These are phyloP conservation scores for Podabrus alpinus DNA, from an alignment of 2,888 invertebrate genomes.

Conservation along the genomic window DNA sequence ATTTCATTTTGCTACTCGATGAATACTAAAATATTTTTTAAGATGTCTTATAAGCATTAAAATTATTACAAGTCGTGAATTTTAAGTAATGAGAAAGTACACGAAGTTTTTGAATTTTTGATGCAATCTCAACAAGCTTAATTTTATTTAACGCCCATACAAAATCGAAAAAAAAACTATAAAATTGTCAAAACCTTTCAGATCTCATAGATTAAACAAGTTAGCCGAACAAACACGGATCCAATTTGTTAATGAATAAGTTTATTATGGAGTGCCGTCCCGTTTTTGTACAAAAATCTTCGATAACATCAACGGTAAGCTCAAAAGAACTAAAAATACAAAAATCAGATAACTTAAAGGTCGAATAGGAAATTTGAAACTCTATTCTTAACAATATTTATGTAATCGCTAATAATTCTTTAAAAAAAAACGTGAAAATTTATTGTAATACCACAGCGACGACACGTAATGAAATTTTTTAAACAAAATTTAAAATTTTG, in stretches of 20 bases:
- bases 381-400: not conserved
- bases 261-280: not conserved
- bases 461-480: not conserved
- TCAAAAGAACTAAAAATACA: not conserved
- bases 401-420: not conserved
- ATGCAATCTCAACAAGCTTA: not conserved
- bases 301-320: not conserved
- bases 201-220: conserved; percentile 44
- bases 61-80: not conserved
- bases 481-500: not conserved
- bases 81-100: not conserved
- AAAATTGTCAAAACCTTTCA: conserved; percentile 20
- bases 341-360: not conserved
- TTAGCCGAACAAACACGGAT: conserved; percentile 43
- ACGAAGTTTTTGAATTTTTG: not conserved
- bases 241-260: conserved; percentile 50
- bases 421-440: not conserved
- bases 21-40: not conserved
- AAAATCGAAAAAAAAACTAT: not conserved
- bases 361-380: conserved; percentile 1
- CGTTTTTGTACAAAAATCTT: not conserved
- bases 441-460: not conserved
- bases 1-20: conserved; percentile 3
- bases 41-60: not conserved
- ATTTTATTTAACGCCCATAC: not conserved